phyloP scores from a whole-genome alignment of 1,140 invertebrate genomes.

The Nasonia giraulti region DNA sequence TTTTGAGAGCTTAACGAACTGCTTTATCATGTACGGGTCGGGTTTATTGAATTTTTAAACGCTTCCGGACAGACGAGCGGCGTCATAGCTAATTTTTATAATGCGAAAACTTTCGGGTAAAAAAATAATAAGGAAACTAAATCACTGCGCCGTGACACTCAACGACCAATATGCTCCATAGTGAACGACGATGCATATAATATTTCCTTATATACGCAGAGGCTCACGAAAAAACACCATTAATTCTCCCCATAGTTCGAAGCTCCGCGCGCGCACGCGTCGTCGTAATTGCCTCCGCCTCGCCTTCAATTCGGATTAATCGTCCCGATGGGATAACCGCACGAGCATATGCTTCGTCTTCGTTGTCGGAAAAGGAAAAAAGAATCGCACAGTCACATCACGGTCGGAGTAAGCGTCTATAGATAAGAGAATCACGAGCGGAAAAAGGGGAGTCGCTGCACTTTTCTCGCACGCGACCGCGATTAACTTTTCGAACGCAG shows the following conservation, averaged over 20 bases:
- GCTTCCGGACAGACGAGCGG: too few relatives aligned
- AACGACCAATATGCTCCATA: neutral
- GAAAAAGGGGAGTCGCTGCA: neutral
- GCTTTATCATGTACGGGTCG: too few relatives aligned
- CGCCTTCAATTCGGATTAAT: slow-evolving; percentile 24
- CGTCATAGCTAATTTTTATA: too few relatives aligned
- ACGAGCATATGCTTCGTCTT: neutral
- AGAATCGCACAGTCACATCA: neutral
- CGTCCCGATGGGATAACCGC: neutral
- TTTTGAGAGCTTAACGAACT: neutral
- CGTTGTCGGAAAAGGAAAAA: neutral
- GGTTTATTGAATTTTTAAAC: too few relatives aligned
- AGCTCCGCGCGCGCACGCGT: neutral
- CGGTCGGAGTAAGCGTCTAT: too few relatives aligned
- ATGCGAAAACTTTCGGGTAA: too few relatives aligned
- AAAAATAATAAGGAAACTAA: neutral
- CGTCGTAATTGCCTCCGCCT: slow-evolving; percentile 5
- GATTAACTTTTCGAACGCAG: neutral
- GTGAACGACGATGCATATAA: neutral
- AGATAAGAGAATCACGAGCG: neutral
- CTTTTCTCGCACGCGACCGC: neutral
- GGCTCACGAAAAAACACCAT: neutral
- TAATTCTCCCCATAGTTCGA: neutral
- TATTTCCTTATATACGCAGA: neutral
- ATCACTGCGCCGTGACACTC: neutral